Base-by-base conservation (phyloP, 2,113 vertebrate species). In the Anguilla japonica region DNA sequence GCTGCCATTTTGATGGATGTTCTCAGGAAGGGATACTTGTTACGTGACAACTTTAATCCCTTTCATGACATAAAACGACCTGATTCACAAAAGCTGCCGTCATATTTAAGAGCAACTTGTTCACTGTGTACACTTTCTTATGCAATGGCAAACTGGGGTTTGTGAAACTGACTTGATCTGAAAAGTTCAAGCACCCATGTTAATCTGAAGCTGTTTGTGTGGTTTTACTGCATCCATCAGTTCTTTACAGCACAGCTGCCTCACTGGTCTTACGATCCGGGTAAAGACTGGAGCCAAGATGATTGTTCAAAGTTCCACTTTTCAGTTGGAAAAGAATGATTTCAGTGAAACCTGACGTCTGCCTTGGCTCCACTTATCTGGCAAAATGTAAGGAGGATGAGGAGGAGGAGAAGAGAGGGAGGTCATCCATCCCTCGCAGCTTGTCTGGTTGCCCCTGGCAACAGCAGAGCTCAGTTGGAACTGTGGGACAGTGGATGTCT, bases 361-460 rank as follows among this genome's bases (percentile, higher is more conserved):
- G 29, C 79, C 18, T 20, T 80, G 13, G 53, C 82, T 83, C 46
- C 82, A 34, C 9, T 56, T 83, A 18, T 57, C 50, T 60, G 22
- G 57, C 83, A 9, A 80, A 81, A 86, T 18, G 15, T 63, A 53
- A 83, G 60, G 57, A 71, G 81, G 18, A 56, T 8, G 67, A 83
- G 39, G 67, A 67, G 86, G 81, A 83, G 60, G 41, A 71, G 80
- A 18, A 80, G 78, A n/a, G 53, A 41, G 67, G 84, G 84, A 86
- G 85, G 85, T 86, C 85, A 86, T 86, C 85, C 79, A 81, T 79
- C 82, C 82, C 86, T 83, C 43, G 82, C 82, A 87, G 86, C 82
- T 87, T 87, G 86, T 83, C 86, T 79, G 86, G 86, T 83, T 87
- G 82, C 86, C 75, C 86, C 82, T 87, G 75, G 86, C 86, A 87